phyloP scores from a whole-genome alignment of 2,888 invertebrate genomes.

The Nomada lathburiana region DNA sequence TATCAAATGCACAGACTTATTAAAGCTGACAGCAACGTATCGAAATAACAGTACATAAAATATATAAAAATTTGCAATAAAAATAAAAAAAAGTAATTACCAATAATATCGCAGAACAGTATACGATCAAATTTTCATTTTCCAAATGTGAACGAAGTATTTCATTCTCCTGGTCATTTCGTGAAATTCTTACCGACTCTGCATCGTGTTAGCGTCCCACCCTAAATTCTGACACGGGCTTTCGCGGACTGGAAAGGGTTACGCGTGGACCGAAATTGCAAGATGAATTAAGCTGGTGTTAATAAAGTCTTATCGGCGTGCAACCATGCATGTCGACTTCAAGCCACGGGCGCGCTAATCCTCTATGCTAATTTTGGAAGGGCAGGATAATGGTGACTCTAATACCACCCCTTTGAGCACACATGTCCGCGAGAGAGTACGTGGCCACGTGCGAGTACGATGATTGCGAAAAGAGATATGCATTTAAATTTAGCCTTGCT shows the following conservation, averaged over 20 bases:
- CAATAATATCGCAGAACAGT: not conserved
- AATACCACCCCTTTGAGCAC: constrained; percentile 51
- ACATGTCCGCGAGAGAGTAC: constrained; percentile 32
- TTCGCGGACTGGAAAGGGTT: constrained; percentile 19
- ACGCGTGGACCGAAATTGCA: constrained; percentile 55
- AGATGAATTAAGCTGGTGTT: constrained; percentile 77
- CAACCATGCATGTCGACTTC: constrained; percentile 81
- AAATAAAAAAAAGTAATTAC: not conserved
- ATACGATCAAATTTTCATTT: too few relatives aligned
- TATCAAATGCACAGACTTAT: too few relatives aligned
- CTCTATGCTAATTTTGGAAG: constrained; percentile 78
- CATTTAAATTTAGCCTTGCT: constrained; percentile 10
- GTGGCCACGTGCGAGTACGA: constrained; percentile 19
- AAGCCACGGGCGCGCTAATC: constrained; percentile 78
- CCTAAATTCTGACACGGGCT: constrained; percentile 1
- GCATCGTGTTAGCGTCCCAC: not conserved
- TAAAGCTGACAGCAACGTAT: too few relatives aligned
- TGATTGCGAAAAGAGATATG: not conserved
- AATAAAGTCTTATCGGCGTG: constrained; percentile 82
- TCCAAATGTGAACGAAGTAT: too few relatives aligned
- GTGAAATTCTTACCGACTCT: not conserved
- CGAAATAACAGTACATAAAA: too few relatives aligned
- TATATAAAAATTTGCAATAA: too few relatives aligned
- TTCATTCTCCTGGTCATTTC: not conserved
- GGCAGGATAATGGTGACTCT: constrained; percentile 60